Conservation (phyloP, 2,888 invertebrate genomes). For the Oxyteleia sp. region DNA sequence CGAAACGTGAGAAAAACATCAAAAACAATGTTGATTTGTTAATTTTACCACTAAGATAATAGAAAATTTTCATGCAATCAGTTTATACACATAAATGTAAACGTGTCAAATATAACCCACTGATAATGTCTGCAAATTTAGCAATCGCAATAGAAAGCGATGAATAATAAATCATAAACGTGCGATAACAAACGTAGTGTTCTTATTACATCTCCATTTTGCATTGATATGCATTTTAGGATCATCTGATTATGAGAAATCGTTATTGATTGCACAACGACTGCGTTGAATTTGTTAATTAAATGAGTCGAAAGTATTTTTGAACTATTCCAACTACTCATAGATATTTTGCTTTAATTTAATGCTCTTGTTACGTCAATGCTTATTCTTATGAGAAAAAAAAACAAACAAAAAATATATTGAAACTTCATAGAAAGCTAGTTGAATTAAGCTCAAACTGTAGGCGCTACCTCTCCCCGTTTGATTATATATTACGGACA, state of each 20-base stretch:
- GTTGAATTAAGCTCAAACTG: slow-evolving; percentile 82
- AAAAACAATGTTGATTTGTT: neutral
- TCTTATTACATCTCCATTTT: slow-evolving; percentile 24
- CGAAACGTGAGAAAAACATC: too few relatives aligned
- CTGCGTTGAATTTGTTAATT: slow-evolving; percentile 18
- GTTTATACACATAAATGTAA: slow-evolving; percentile 20
- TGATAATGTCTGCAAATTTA: slow-evolving; percentile 35
- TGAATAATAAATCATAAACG: slow-evolving; percentile 1
- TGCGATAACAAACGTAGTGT: slow-evolving; percentile 37
- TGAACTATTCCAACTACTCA: slow-evolving; percentile 10
- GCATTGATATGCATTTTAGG: slow-evolving; percentile 33
- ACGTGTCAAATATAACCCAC: neutral
- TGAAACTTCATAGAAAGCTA: slow-evolving; percentile 63
- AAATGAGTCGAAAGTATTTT: slow-evolving; percentile 18
- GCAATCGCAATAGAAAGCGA: neutral
- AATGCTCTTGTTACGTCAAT: slow-evolving; percentile 42
- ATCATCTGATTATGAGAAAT: neutral
- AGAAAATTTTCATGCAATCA: slow-evolving; percentile 5
- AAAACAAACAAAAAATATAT: too few relatives aligned
- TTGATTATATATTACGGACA: slow-evolving; percentile 24
- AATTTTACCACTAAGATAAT: neutral
- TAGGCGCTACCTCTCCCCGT: slow-evolving; percentile 77
- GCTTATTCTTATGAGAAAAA: slow-evolving; percentile 34
- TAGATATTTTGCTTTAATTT: slow-evolving; percentile 42
- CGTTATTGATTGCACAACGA: slow-evolving; percentile 20